phyloP scores from a whole-genome alignment of 2,113 vertebrate species.

The Sminthopsis crassicaudata region DNA sequence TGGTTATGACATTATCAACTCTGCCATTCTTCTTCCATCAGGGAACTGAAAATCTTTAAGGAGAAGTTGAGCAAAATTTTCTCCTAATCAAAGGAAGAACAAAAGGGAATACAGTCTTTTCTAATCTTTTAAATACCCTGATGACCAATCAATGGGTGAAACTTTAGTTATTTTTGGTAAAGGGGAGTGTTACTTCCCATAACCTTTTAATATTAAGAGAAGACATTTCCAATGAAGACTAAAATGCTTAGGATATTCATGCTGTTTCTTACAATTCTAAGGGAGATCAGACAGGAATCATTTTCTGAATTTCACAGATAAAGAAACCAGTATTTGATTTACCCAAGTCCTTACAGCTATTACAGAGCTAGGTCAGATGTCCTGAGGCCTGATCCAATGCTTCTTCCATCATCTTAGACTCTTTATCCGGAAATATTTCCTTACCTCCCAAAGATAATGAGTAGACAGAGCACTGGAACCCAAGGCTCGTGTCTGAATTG shows the following conservation, averaged over 20 bases:
- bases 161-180: not conserved
- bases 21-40: conserved; percentile 5
- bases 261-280: not conserved
- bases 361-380: not conserved
- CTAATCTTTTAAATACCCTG: not conserved
- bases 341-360: not conserved
- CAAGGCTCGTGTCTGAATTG: not conserved
- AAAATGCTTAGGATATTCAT: not conserved
- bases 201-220: not conserved
- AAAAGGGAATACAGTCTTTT: not conserved
- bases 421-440: not conserved
- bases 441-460: not conserved
- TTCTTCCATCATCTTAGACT: not conserved
- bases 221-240: not conserved
- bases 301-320: not conserved
- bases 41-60: not conserved
- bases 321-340: not conserved
- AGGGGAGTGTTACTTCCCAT: not conserved
- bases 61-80: not conserved
- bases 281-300: not conserved
- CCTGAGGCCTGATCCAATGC: not conserved
- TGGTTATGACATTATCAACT: conserved; percentile 41
- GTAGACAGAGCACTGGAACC: not conserved
- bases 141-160: not conserved
- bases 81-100: not conserved